Percentiles rank a stretch among this genome's conserved stretches.
Conservation (phyloP, 2,113 vertebrate genomes). For the Alligator mississippiensis region DNA sequence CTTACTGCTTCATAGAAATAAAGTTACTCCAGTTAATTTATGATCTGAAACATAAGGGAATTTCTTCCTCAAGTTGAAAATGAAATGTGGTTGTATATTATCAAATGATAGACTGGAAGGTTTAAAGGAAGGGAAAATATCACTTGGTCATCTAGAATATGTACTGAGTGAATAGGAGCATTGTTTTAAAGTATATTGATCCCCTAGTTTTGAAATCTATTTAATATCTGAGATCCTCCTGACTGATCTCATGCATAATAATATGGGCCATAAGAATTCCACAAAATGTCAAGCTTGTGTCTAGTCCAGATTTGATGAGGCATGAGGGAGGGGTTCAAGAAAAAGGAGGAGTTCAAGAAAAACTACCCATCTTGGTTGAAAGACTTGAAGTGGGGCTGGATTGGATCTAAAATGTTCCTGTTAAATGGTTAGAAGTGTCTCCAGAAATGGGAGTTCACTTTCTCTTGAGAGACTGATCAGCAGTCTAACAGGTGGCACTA, state of each 20-base stretch:
- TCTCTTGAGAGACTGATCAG: neutral
- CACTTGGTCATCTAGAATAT: neutral
- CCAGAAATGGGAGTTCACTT: neutral
- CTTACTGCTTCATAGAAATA: neutral
- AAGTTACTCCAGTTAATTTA: conserved; percentile 46
- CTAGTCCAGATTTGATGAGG: too few relatives aligned
- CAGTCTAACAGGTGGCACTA: neutral
- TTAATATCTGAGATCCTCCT: neutral
- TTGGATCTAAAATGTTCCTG: neutral
- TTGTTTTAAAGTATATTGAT: conserved; percentile 12
- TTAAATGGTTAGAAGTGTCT: neutral
- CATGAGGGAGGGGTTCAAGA: neutral
- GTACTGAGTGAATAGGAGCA: conserved; percentile 2
- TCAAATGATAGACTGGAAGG: neutral
- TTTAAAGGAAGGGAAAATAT: accelerated
- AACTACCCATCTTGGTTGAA: neutral
- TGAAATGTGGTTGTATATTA: neutral
- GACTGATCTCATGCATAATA: neutral
- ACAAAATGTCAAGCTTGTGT: too few relatives aligned
- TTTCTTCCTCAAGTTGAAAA: neutral
- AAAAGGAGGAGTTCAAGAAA: neutral
- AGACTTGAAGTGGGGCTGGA: neutral
- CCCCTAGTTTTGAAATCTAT: neutral
- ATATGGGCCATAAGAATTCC: too few relatives aligned
- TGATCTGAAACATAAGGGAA: conserved; percentile 1